Conservation (phyloP, 2,888 invertebrate genomes). For the Tetramorium bicarinatum region DNA sequence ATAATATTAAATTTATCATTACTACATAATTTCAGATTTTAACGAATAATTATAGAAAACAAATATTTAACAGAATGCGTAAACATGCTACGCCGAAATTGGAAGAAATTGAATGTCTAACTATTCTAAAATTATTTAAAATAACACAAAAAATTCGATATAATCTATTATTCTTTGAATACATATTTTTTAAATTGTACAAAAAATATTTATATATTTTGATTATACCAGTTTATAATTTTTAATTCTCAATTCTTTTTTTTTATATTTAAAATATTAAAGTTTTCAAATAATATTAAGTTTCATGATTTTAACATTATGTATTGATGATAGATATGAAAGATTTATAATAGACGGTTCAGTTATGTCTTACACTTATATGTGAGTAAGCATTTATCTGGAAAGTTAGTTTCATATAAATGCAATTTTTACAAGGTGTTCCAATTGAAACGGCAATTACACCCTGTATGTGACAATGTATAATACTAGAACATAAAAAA, state of each 20-base stretch:
- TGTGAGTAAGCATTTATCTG: constrained; percentile 55
- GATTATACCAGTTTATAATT: background rate
- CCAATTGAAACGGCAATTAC: background rate
- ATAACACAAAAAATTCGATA: background rate
- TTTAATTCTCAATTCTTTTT: background rate
- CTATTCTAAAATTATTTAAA: background rate
- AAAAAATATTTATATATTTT: constrained; percentile 4
- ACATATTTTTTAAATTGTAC: background rate
- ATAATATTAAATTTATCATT: background rate
- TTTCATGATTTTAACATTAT: background rate
- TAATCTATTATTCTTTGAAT: background rate
- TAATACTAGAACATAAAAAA: constrained; percentile 65
- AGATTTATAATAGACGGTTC: background rate
- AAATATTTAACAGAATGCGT: background rate
- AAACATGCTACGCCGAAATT: background rate
- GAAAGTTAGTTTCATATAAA: constrained; percentile 66
- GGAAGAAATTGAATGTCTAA: background rate
- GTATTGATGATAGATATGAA: background rate
- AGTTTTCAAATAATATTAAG: background rate
- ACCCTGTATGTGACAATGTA: constrained; percentile 51
- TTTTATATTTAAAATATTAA: background rate
- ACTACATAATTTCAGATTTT: background rate
- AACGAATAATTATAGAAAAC: background rate
- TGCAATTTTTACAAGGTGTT: constrained; percentile 56
- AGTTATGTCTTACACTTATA: constrained; percentile 28